phyloP scores from a whole-genome alignment of 2,113 vertebrate genomes.

The Meleagris gallopavo region DNA sequence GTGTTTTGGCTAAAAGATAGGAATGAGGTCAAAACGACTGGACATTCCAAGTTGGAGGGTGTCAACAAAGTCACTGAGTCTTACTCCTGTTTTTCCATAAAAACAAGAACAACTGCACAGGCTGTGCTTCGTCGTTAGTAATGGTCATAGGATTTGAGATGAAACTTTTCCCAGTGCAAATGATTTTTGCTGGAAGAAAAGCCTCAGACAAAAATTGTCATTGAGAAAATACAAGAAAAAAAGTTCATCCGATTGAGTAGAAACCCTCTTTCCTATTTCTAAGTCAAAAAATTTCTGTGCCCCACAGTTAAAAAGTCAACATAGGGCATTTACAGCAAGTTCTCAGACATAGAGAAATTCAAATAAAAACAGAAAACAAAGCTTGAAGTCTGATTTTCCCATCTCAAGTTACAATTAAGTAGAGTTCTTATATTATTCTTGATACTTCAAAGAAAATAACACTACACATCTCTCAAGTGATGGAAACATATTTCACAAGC shows the following conservation, averaged over 20 bases:
- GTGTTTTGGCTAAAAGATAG: background rate
- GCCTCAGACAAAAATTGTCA: background rate
- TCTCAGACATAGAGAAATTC: background rate
- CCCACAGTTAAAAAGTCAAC: background rate
- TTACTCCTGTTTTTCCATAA: background rate
- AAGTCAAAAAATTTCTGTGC: accelerated
- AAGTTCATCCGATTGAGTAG: background rate
- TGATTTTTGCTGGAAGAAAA: background rate
- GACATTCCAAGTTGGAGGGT: background rate
- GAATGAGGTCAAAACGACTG: conserved; percentile 15
- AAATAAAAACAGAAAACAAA: background rate
- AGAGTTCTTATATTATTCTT: background rate
- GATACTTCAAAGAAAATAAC: background rate
- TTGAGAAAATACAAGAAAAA: background rate
- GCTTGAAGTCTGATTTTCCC: background rate
- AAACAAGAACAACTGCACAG: background rate
- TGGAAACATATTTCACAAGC: background rate
- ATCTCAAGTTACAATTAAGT: background rate
- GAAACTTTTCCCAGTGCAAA: background rate
- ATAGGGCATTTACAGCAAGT: background rate
- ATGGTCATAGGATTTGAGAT: background rate
- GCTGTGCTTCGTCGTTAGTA: background rate
- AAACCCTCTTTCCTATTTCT: background rate
- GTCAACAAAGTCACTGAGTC: background rate
- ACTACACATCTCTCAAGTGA: too few species aligned